Conservation (phyloP, 2,797 vertebrate species). For the Tinamus major region DNA sequence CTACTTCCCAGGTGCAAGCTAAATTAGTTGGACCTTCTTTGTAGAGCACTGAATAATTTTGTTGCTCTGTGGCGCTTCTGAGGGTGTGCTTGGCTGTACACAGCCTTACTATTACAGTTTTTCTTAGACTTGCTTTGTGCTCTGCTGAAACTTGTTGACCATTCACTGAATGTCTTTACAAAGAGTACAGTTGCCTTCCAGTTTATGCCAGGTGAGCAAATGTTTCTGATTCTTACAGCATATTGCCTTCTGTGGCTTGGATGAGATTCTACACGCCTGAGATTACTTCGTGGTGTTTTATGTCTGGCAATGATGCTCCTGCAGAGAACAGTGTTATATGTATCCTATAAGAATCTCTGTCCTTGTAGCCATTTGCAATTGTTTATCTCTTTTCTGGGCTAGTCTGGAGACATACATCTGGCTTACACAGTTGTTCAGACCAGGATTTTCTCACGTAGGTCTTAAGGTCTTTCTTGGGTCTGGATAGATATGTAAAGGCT, state of each 20-base stretch:
- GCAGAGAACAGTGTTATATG: neutral
- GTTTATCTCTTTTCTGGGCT: neutral
- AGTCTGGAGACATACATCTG: neutral
- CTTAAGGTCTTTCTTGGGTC: neutral
- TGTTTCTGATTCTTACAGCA: neutral
- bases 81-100: neutral
- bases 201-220: constrained; percentile 15
- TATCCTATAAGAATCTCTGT: neutral
- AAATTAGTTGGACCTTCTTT: constrained; percentile 22
- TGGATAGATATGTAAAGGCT: neutral
- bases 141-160: neutral
- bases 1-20: neutral
- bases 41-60: constrained; percentile 23
- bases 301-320: neutral
- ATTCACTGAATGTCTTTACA: neutral
- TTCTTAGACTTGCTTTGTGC: neutral
- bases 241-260: neutral
- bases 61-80: neutral
- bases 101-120: neutral
- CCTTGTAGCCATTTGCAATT: neutral
- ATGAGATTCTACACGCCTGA: neutral
- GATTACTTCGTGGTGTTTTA: neutral
- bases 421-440: neutral
- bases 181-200: neutral
- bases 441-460: neutral